Conservation (phyloP, 2,113 vertebrate species). For the Paracyprichromis sp. region DNA sequence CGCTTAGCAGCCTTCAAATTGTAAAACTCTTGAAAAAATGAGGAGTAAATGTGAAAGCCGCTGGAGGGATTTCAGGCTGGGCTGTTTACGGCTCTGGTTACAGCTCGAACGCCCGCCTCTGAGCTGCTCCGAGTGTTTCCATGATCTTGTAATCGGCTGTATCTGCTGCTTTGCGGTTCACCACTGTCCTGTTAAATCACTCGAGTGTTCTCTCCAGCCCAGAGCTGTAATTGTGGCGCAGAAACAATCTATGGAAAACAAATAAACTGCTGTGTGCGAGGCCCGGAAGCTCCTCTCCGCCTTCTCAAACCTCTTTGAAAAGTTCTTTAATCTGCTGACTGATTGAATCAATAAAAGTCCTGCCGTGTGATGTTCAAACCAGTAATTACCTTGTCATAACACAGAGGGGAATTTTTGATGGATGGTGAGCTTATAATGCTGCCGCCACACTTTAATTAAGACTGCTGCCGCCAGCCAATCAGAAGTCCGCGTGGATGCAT, state of each 20-base stretch:
- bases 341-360: conserved; percentile 11
- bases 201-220: background rate
- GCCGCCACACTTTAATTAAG: conserved; percentile 14
- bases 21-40: background rate
- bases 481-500: background rate
- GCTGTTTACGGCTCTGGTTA: background rate
- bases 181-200: background rate
- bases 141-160: background rate
- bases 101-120: background rate
- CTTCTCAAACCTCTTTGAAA: background rate
- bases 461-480: background rate
- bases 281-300: background rate
- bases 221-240: conserved; percentile 5
- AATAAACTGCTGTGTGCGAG: background rate
- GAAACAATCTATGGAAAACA: conserved; percentile 40
- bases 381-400: conserved; percentile 27
- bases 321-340: conserved; percentile 19
- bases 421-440: background rate
- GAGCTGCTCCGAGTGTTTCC: background rate
- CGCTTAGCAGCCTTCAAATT: background rate
- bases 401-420: background rate
- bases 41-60: background rate
- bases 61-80: background rate
- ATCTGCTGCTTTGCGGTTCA: conserved; percentile 8
- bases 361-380: background rate